Evolutionary conservation across 1,140 invertebrate species (phyloP), one percentile per base, ranked within the genome.

Genomic region (Amyelois transitella): DNA sequence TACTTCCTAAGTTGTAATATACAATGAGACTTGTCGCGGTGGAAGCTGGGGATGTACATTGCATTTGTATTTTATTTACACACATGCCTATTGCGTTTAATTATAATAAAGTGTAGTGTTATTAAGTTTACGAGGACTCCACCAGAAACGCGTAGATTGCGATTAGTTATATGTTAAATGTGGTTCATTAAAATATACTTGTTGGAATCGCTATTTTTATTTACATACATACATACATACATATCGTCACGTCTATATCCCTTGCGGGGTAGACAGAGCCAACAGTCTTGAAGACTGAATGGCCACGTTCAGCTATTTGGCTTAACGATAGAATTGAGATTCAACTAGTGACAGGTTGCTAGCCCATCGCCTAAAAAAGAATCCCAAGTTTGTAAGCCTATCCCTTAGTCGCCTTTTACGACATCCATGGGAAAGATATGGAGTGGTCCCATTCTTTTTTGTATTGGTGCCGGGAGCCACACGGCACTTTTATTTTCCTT

Each of bases 1-100:
- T 10, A 21, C 2, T 48, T n/a, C 18, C 20, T 52, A 57, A 52
- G 32, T 60, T 64, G 54, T 55, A 58, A 60, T 69, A 62, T 69
- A 68, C 60, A 62, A 54, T 57, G 63, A 62, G 51, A 21, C 20
- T 48, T 20, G 64, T 64, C 48, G 50, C 58, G 58, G 53, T 66
- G 65, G 64, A 57, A 71, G 67, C 63, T 72, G 61, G n/a, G n/a
- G 77, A 64, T 59, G 17, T 14, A 14, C 72, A 58, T 66, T 78
- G 80, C 79, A 86, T 81, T 84, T 83, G 77, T 69, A 74, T 73
- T 48, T 75, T 68, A 72, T 59, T 70, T 67, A 57, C 49, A 54
- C 51, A 49, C 69, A 74, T 38, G 32, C 32, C 32, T 38, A 38
- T 38, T 38, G 60, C 20, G 45, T 48, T 48, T 48, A 48, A 20